phyloP scores from a whole-genome alignment of 2,113 vertebrate species.

The Mustela nigripes region DNA sequence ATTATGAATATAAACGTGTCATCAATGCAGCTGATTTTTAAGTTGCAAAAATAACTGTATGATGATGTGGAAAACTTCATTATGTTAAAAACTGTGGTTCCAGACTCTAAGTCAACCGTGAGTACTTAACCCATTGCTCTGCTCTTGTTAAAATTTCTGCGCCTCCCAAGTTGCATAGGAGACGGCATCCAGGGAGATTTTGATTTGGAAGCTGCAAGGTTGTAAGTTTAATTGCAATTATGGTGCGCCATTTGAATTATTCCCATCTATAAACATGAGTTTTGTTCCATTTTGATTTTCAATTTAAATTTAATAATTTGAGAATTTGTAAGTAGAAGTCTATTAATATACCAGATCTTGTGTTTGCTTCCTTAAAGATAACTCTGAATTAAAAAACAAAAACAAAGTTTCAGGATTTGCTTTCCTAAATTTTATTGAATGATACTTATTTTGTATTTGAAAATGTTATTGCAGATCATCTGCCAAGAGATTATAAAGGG shows the following conservation, averaged over 20 bases:
- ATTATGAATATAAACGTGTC: constrained; percentile 75
- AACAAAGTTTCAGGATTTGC: neutral
- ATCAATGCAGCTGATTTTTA: constrained; percentile 46
- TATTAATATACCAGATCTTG: neutral
- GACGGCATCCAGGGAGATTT: neutral
- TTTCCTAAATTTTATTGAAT: constrained; percentile 34
- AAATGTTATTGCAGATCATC: neutral
- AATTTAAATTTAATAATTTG: constrained; percentile 6
- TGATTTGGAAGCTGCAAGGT: neutral
- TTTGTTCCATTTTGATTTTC: constrained; percentile 52
- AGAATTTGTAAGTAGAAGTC: constrained; percentile 26
- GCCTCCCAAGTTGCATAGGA: neutral
- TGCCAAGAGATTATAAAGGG: neutral
- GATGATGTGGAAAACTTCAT: constrained; percentile 17
- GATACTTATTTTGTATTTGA: constrained; percentile 54
- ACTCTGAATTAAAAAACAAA: constrained; percentile 12
- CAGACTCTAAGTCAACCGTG: neutral
- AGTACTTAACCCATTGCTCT: constrained; percentile 19
- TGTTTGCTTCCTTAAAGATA: constrained; percentile 32
- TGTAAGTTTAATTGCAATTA: constrained; percentile 26
- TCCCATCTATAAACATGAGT: neutral
- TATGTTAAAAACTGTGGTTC: neutral
- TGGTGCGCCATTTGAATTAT: neutral
- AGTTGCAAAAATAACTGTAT: neutral
- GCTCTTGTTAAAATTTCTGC: constrained; percentile 30